Percentiles rank a stretch among this genome's conserved stretches.
Conservation (phyloP, 2,797 vertebrate genomes). For the Danio aesculapii region DNA sequence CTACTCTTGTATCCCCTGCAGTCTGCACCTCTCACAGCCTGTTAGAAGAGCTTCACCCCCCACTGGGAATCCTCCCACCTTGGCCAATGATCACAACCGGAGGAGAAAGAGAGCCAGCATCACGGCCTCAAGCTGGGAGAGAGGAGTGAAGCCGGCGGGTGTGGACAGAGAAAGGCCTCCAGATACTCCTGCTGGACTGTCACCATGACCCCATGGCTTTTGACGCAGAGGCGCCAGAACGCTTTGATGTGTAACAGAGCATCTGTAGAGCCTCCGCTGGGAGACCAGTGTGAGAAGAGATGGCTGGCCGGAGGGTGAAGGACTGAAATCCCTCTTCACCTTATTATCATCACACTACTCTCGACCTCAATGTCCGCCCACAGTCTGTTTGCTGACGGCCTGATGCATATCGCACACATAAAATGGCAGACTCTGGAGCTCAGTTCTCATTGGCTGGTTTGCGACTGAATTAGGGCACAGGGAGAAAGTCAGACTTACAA, state of each 20-base stretch:
- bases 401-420: slow-evolving; percentile 4
- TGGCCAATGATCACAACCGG: slow-evolving; percentile 20
- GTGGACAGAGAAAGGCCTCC: slow-evolving; percentile 13
- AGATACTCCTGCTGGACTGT: slow-evolving; percentile 26
- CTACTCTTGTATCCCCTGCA: neutral
- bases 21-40: slow-evolving; percentile 30
- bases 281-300: slow-evolving; percentile 19
- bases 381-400: neutral
- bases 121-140: neutral
- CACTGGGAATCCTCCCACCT: slow-evolving; percentile 24
- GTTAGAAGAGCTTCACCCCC: slow-evolving; percentile 33
- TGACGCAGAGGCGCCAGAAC: slow-evolving; percentile 17
- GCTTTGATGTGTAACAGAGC: slow-evolving; percentile 43
- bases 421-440: neutral
- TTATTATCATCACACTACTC: neutral
- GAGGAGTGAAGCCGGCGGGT: neutral
- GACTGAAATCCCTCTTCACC: slow-evolving; percentile 29
- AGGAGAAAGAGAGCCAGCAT: slow-evolving; percentile 22
- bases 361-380: neutral
- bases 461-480: neutral
- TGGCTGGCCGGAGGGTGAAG: slow-evolving; percentile 8
- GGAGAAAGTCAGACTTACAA: neutral
- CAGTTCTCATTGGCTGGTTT: neutral
- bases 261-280: slow-evolving; percentile 32
- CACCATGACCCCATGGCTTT: slow-evolving; percentile 14